Base-by-base conservation (phyloP, 2,888 invertebrate species). In the Eupithecia vulgata region DNA sequence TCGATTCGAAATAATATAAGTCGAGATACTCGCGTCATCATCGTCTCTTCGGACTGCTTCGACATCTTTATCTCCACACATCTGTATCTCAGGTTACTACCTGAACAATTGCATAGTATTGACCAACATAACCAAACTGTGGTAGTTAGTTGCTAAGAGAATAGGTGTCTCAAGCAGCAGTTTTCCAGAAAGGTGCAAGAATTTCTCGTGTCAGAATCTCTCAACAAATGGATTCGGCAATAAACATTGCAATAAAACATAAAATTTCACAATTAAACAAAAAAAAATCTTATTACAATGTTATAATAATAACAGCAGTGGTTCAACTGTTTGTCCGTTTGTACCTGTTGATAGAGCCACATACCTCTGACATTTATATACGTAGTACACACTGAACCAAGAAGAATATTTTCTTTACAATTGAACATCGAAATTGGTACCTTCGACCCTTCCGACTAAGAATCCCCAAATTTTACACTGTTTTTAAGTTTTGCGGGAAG, bases 221-320 rank as follows among this genome's bases (percentile, higher is more conserved):
- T 65, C 35, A 35, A 21, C 48, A 65, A 62, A 45, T 67, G 61
- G 66, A 72, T 75, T 75, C 72, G 61, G 70, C 72, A 70, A 75
- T 75, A 75, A 75, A 61, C 64, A 68, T 75, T 70, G 68, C 70
- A 75, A 72, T 75, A 75, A 74, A 72, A 45, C 59, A 70, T 68
- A 40, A 68, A 75, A 69, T 68, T 75, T 25, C 3, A 57, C 21
- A 57, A 57, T 57, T 21, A 57, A 52, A 1, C 21, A 21, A 25
- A 57, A 25, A 5, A 25, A 57, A 57, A 5, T 12, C 13, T 57
- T 57, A 25, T n/a, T 10, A 21, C 4, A 52, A 52, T 57, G 12
- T n/a, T n/a, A n/a, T n/a, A 4, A 57, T 8, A 8, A n/a, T 21
- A 7, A 57, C 12, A 25, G 25, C 57, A 25, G 57, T 25, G 12